Base-by-base conservation (phyloP, 2,797 vertebrate species). In the Mus spretus region DNA sequence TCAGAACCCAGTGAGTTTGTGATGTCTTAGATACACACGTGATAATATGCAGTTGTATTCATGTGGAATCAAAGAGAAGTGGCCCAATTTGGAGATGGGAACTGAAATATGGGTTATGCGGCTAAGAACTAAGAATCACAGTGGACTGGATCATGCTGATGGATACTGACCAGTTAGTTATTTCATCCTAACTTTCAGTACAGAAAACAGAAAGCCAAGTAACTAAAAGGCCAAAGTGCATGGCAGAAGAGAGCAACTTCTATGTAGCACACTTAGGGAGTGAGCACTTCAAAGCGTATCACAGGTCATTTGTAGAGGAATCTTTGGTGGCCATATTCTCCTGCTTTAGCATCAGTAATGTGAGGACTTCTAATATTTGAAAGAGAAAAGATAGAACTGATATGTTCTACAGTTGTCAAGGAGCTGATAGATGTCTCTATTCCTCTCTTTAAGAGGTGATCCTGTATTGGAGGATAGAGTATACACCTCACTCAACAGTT, bases 201-300 rank as follows among this genome's bases (percentile, higher is more conserved):
- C 70, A 95, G 87, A 67, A 89, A 93, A 84, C n/a, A 93, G 84
- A 90, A 91, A 95, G 4, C 8, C 57, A 88, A 91, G 3, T 61
- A 92, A 88, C 70, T 59, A 34, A 67, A 57, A 95, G 34, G 77
- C 59, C n/a, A 90, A 84, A 75, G 34, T 59, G 57, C 26, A 22
- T 84, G 74, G 26, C 74, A 89, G 34, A 34, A 15, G 26, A 67
- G 3, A 17, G 3, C 4, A 74, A 12, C 22, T 6, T 78, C 50
- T 86, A n/a, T 6, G 77, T 75, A 86, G 82, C 53, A 6, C 78
- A 40, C 74, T 91, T 74, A 93, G 77, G 81, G n/a, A 61, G 24
- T 74, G 37, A 86, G 53, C 67, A n/a, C 26, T 82, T 91, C 31
- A 37, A 9, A 10, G 11, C 11, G 12, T 55, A 87, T 93, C 80